Conservation (phyloP, 2,888 invertebrate species). For the Prosopocoilus inquinatus region DNA sequence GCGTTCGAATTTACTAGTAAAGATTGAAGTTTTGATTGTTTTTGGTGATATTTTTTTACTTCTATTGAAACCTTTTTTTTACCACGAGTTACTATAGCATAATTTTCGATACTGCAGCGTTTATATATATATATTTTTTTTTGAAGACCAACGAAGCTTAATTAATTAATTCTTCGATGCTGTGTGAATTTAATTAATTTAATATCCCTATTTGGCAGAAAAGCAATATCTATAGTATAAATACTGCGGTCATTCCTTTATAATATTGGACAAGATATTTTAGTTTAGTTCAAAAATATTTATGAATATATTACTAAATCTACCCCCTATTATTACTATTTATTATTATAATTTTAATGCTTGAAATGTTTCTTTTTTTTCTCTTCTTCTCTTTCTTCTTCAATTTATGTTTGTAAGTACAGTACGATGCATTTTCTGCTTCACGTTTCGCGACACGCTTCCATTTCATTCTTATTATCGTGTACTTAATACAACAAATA, state of each 20-base stretch:
- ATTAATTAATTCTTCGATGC: too few species aligned
- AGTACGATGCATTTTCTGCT: too few species aligned
- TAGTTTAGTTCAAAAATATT: slow-evolving; percentile 25
- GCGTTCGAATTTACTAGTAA: slow-evolving; percentile 16
- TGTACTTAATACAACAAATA: background rate
- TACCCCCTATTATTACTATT: too few species aligned
- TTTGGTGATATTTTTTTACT: slow-evolving; percentile 16
- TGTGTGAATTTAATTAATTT: too few species aligned
- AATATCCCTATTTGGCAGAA: slow-evolving; percentile 12
- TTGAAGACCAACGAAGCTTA: background rate
- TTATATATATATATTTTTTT: background rate
- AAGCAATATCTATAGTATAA: slow-evolving; percentile 35
- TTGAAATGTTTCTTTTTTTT: background rate
- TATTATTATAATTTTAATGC: background rate
- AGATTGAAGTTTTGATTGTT: slow-evolving; percentile 23
- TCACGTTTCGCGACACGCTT: too few species aligned
- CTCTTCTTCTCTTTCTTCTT: background rate
- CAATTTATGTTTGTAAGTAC: too few species aligned
- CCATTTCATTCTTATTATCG: too few species aligned
- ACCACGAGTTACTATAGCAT: too few species aligned
- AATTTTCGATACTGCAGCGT: background rate
- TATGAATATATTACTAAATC: slow-evolving; percentile 11
- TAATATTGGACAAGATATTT: slow-evolving; percentile 14
- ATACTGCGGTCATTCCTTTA: slow-evolving; percentile 10
- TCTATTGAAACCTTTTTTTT: background rate